Evolutionary conservation across 1,140 invertebrate species (phyloP), one percentile per base, ranked within the genome.

Genomic region (Caenorhabditis inopinata): DNA sequence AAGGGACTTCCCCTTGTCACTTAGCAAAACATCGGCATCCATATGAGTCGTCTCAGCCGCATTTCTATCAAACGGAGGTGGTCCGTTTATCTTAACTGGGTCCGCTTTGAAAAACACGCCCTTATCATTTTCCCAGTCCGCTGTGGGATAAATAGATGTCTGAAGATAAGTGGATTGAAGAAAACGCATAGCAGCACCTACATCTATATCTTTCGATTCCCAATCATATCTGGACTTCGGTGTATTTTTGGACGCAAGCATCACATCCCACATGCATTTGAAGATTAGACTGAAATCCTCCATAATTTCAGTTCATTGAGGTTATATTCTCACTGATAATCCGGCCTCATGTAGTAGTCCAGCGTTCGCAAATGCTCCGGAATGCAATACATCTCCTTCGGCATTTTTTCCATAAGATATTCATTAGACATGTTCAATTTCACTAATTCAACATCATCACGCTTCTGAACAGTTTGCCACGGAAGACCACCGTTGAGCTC

Each of bases 401-500:
- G 85, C 76, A 85, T 82, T 23, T 84, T 79, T 25, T 48, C 53
- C 51, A 79, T 53, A 11, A 85, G 49, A 23, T 45, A 23, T 12
- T 48, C 27, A 25, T 85, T 81, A 4, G 80, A n/a, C 14, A 79
- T 79, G 29, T 82, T 75, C n/a, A 82, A 47, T 35, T 85, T 85
- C 75, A 58, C 80, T 14, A 23, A 21, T 51, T 85, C 85, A 5
- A 85, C 73, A 21, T 32, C 23, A 18, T 62, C 51, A 27, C 42
- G 23, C n/a, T 85, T 80, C 12, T 42, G 23, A 46, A 78, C 81
- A 9, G 48, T 79, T 46, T 86, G 85, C 85, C 85, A 85, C 14
- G 85, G 85, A 49, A 85, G 80, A 32, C 85, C 85, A 29, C 80
- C 80, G 42, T 85, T 84, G 18, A 85, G 49, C 68, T 85, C 85